Percentiles rank a stretch among this genome's conserved stretches.
Conservation (phyloP, 2,797 vertebrate genomes). For the Urosaurus nigricauda region DNA sequence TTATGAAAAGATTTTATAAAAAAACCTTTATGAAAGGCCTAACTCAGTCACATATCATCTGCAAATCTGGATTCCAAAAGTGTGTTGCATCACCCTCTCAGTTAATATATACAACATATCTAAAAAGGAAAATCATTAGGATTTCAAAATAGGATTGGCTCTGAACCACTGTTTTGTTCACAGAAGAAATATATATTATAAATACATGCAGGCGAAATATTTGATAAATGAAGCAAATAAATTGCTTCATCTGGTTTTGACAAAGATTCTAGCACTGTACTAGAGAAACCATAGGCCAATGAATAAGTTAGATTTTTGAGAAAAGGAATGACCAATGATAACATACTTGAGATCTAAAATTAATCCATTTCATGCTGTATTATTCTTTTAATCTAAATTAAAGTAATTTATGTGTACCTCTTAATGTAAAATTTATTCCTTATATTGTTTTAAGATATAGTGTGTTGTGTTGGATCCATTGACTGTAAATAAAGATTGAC, state of each 20-base stretch:
- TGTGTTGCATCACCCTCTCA: not conserved
- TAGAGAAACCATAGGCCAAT: not conserved
- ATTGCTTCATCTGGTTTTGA: not conserved
- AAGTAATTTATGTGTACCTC: no score
- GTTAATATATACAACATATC: not conserved
- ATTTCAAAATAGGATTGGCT: not conserved
- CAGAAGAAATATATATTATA: not conserved
- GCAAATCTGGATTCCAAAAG: not conserved
- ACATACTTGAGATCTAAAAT: no score
- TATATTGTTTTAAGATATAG: no score
- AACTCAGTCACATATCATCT: not conserved
- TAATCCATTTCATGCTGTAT: no score
- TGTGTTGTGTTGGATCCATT: no score
- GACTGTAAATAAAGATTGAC: no score
- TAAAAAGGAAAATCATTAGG: not conserved
- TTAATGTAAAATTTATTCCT: no score
- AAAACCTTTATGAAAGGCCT: not conserved
- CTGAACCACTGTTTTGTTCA: not conserved
- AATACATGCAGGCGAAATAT: not conserved
- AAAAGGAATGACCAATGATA: no score
- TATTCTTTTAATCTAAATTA: no score
- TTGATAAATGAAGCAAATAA: not conserved
- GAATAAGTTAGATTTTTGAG: not conserved
- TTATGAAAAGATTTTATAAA: not conserved
- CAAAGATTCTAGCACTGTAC: not conserved